Conservation (phyloP, 1,140 invertebrate genomes). For the Homalodisca vitripennis region DNA sequence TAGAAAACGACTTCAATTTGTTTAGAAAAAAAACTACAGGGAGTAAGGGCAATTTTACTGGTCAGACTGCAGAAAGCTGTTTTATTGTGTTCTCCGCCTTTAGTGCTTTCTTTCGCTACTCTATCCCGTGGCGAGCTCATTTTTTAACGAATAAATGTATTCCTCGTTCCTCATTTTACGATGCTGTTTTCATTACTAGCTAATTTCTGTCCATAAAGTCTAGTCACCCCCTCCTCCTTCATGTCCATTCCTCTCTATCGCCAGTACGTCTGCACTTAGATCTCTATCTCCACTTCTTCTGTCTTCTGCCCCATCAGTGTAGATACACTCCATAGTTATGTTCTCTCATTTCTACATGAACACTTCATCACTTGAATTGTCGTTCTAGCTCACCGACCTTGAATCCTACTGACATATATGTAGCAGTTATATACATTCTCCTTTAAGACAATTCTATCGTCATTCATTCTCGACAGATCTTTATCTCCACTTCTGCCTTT, state of each 20-base stretch:
- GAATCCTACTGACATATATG: too few relatives aligned
- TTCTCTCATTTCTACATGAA: too few relatives aligned
- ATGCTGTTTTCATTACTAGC: constrained; percentile 24
- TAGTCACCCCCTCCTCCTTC: constrained; percentile 1
- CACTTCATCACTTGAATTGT: too few relatives aligned
- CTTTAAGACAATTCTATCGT: too few relatives aligned
- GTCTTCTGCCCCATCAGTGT: not conserved
- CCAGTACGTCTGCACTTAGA: not conserved
- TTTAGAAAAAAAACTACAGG: not conserved
- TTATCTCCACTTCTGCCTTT: too few relatives aligned
- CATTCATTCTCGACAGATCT: too few relatives aligned
- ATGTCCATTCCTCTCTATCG: not conserved
- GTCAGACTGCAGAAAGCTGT: not conserved
- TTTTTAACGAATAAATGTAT: constrained; percentile 26
- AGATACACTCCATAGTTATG: too few relatives aligned
- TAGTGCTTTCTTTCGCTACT: constrained; percentile 22
- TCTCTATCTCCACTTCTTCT: not conserved
- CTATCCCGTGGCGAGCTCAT: constrained; percentile 21
- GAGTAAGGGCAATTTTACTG: constrained; percentile 1
- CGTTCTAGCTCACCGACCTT: too few relatives aligned
- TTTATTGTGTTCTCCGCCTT: constrained; percentile 14
- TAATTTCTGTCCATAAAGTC: constrained; percentile 26
- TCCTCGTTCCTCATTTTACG: constrained; percentile 11
- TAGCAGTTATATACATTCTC: too few relatives aligned
- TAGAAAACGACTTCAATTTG: constrained; percentile 10